Evolutionary conservation across 2,797 vertebrate species (phyloP), one percentile per base, ranked within the genome.

Genomic region (Heterohyrax brucei): DNA sequence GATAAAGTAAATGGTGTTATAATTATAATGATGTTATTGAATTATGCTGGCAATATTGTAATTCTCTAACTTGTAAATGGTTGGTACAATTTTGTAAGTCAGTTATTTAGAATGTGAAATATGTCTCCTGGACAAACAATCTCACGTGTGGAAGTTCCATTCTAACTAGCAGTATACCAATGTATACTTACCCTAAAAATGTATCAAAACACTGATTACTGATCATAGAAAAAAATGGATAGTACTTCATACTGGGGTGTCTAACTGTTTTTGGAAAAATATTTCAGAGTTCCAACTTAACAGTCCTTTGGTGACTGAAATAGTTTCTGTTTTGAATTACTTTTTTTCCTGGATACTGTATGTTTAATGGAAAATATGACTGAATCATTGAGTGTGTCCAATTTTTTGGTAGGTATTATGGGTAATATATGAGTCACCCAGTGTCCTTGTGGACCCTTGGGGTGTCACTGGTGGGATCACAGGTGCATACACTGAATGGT

Each of bases 1-100:
- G 96, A 96, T 97, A 93, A 98, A 97, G 77, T 94, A 97, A 98
- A 72, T 97, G 87, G 39, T 39, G 39, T 39, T 80, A 26, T 98
- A 98, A 98, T 98, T 98, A 97, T 97, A 97, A 96, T 87, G 88
- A n/a, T 94, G 96, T 97, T 98, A 97, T 98, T 97, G 93, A 97
- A 97, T 98, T 97, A 97, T 61, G 80, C 93, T 97, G 76, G 80
- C 50, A 96, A 82, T 96, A 96, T 94, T 98, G 77, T 93, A 97
- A 93, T 96, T 96, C 56, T 78, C 73, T 96, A 85, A 96, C 89
- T 95, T 91, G 76, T 72, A 89, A 86, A 93, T 91, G 50, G 77
- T 53, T 61, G 64, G 39, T 88, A 84, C 9, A 14, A 24, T 95
- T 93, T 94, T 85, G 0, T 96, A 89, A 94, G 61, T 87, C 53